Base-by-base conservation (phyloP, 2,797 vertebrate genomes). In the Falco naumanni region DNA sequence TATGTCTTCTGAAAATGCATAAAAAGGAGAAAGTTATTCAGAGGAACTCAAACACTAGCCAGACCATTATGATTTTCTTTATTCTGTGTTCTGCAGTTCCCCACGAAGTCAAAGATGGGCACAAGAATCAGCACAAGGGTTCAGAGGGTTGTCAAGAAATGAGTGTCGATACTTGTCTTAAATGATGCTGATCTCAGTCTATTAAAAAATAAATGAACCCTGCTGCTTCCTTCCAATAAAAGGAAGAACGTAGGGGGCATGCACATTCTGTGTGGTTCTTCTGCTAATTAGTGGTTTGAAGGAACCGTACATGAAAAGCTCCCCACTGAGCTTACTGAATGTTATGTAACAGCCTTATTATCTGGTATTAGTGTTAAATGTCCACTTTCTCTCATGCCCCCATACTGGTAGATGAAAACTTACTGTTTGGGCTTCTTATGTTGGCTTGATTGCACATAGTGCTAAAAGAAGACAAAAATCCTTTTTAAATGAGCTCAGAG, bases 351-450 rank as follows among this genome's bases (percentile, higher is more conserved):
- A 96, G 81, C 48, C 91, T 91, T 92, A 92, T 97, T 97, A 97
- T 85, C 92, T 96, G 47, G 45, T 85, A 90, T 98, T 97, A 97
- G 84, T 86, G 86, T 97, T 95, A 96, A 95, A 91, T 86, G 78
- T 78, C 75, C 79, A 65, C 84, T 96, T 97, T 81, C 61, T 93
- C 74, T 77, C 69, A 60, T 51, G 69, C 12, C 60, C 41, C 13
- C 1, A 0, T 37, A 77, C 57, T 87, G 39, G 48, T 83, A 82
- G 48, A 47, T 47, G 33, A 86, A 89, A 77, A 93, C 25, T 57
- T 79, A 64, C 50, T 85, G 56, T 81, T 60, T 90, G 59, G 54
- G 65, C 18, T 85, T 82, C 76, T 92, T 84, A 34, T 7, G 7
- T 51, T 57, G 61, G 70, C 76, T 90, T 81, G 70, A 79, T 76